These are phyloP conservation scores for Protobothrops mucrosquamatus DNA, from an alignment of 2,113 vertebrate species.

Conservation along the genomic window DNA sequence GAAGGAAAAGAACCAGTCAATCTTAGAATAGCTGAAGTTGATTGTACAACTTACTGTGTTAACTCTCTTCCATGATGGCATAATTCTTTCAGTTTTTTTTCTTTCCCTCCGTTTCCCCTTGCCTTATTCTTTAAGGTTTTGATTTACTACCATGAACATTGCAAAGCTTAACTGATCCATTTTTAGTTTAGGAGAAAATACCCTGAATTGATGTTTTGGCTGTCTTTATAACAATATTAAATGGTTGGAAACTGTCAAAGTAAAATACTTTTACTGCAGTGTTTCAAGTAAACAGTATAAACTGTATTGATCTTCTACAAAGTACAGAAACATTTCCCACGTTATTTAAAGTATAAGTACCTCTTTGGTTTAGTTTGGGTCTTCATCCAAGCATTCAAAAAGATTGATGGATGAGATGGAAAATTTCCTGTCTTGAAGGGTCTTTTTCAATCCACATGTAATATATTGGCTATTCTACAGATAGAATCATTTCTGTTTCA, in stretches of 20 bases:
- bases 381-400: constrained; percentile 44
- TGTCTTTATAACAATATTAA: constrained; percentile 67
- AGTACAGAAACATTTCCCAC: constrained; percentile 52
- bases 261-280: constrained; percentile 61
- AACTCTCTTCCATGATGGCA: constrained; percentile 48
- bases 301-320: constrained; percentile 67
- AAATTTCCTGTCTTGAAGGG: constrained; percentile 33
- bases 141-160: constrained; percentile 17
- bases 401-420: not conserved
- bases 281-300: constrained; percentile 62
- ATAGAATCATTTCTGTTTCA: constrained; percentile 39
- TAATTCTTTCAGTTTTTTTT: constrained; percentile 25
- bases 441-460: constrained; percentile 43
- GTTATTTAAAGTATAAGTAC: constrained; percentile 69
- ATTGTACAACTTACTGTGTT: constrained; percentile 52
- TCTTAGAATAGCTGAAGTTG: constrained; percentile 39
- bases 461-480: constrained; percentile 17
- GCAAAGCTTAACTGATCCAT: constrained; percentile 51
- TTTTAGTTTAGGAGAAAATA: constrained; percentile 64
- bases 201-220: constrained; percentile 50
- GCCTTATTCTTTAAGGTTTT: constrained; percentile 25
- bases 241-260: constrained; percentile 58
- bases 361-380: constrained; percentile 60
- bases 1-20: constrained; percentile 41
- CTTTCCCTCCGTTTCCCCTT: not conserved